Conservation (phyloP, 2,113 vertebrate species). For the Chelonoidis abingdonii region DNA sequence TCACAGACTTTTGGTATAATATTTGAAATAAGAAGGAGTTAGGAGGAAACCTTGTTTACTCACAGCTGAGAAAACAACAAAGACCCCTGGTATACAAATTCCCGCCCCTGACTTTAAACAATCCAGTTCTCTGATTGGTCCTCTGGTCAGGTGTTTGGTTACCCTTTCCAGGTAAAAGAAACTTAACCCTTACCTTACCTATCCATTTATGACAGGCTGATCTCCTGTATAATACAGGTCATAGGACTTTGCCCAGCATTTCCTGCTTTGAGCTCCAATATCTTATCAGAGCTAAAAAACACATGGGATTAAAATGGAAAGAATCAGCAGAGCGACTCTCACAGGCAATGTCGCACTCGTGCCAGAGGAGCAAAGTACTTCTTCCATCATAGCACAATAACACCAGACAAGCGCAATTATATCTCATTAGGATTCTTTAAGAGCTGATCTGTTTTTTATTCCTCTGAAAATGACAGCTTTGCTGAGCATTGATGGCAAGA, state of each 20-base stretch:
- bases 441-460: not conserved
- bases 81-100: too few relatives aligned
- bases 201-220: too few relatives aligned
- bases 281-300: not conserved
- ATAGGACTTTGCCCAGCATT: not conserved
- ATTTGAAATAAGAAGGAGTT: too few relatives aligned
- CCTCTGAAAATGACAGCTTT: not conserved
- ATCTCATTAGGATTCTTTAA: not conserved
- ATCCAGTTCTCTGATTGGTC: too few relatives aligned
- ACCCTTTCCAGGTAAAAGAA: too few relatives aligned
- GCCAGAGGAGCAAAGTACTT: accelerated
- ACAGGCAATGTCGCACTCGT: not conserved
- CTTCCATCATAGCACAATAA: not conserved
- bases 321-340: not conserved
- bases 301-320: accelerated
- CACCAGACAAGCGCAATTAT: not conserved
- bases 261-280: not conserved
- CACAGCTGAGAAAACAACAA: too few relatives aligned
- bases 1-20: too few relatives aligned
- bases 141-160: too few relatives aligned
- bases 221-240: not conserved
- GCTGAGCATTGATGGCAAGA: not conserved
- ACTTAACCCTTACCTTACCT: too few relatives aligned
- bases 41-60: too few relatives aligned
- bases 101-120: too few relatives aligned